Conservation (phyloP, 2,113 vertebrate species). For the Nibea albiflora region DNA sequence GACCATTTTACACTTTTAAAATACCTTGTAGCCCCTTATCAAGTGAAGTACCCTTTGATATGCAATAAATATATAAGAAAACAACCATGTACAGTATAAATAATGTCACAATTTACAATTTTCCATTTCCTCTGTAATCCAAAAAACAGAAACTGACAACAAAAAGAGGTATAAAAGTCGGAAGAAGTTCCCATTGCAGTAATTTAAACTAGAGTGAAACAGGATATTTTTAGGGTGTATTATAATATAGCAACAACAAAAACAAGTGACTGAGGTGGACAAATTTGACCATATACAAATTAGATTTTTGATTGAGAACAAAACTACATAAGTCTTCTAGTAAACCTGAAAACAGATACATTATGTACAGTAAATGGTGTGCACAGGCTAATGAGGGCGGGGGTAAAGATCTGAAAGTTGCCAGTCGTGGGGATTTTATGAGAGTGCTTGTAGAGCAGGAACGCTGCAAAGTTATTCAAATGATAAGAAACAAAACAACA, state of each 20-base stretch:
- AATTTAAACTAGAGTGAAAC: constrained; percentile 67
- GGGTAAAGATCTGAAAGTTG: constrained; percentile 3
- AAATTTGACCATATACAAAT: constrained; percentile 74
- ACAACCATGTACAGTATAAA: constrained; percentile 85
- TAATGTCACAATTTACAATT: constrained; percentile 83
- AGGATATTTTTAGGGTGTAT: constrained; percentile 50
- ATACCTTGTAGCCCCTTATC: constrained; percentile 79
- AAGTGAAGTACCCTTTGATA: constrained; percentile 80
- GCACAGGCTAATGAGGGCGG: constrained; percentile 64
- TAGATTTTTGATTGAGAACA: constrained; percentile 76
- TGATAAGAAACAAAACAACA: not conserved
- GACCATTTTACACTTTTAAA: constrained; percentile 78
- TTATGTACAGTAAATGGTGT: constrained; percentile 79
- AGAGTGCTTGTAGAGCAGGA: not conserved
- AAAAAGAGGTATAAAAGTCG: constrained; percentile 81
- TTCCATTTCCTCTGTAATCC: constrained; percentile 69
- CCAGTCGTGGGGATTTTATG: not conserved
- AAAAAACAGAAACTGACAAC: constrained; percentile 71
- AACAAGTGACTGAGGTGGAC: constrained; percentile 63
- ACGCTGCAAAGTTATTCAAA: constrained; percentile 14
- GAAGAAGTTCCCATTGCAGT: constrained; percentile 70
- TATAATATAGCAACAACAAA: constrained; percentile 68
- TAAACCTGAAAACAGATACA: constrained; percentile 79
- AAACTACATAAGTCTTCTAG: constrained; percentile 75
- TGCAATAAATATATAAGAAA: constrained; percentile 87